phyloP scores from a whole-genome alignment of 2,113 vertebrate species.

The Hyaena hyaena region DNA sequence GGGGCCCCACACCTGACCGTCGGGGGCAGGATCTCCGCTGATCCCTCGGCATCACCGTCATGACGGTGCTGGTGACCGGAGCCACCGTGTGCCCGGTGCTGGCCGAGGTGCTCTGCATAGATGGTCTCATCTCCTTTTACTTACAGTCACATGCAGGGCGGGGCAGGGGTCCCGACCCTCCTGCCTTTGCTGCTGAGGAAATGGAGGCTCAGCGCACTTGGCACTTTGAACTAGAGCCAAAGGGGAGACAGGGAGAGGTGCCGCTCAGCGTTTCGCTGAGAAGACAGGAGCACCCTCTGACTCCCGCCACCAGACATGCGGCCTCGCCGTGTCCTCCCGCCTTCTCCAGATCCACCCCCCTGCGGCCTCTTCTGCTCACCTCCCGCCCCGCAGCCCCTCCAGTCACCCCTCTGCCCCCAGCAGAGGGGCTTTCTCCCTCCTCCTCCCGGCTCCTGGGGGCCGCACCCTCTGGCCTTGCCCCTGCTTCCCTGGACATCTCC shows the following conservation, averaged over 20 bases:
- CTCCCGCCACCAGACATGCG: accelerated
- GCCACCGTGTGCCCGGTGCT: accelerated
- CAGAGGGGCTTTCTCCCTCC: too few species aligned
- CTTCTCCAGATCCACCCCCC: neutral
- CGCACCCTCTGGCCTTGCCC: neutral
- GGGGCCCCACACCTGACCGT: accelerated
- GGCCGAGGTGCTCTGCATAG: accelerated
- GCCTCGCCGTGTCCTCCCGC: neutral
- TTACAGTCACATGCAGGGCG: neutral
- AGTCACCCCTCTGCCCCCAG: accelerated
- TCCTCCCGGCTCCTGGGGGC: neutral
- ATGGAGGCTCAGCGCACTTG: neutral
- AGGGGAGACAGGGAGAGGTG: too few species aligned
- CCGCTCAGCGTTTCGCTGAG: neutral
- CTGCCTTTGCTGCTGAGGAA: neutral
- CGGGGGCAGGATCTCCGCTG: too few species aligned
- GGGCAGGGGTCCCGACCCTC: neutral
- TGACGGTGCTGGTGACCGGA: accelerated
- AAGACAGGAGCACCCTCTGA: neutral
- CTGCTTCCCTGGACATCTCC: neutral
- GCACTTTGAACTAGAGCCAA: too few species aligned
- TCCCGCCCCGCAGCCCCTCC: neutral
- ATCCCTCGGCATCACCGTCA: accelerated
- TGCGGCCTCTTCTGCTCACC: accelerated
- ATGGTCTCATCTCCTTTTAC: neutral